Evolutionary conservation across 2,888 invertebrate genomes (phyloP), one percentile per base, ranked within the genome.

Genomic region (Pheosia tremula): DNA sequence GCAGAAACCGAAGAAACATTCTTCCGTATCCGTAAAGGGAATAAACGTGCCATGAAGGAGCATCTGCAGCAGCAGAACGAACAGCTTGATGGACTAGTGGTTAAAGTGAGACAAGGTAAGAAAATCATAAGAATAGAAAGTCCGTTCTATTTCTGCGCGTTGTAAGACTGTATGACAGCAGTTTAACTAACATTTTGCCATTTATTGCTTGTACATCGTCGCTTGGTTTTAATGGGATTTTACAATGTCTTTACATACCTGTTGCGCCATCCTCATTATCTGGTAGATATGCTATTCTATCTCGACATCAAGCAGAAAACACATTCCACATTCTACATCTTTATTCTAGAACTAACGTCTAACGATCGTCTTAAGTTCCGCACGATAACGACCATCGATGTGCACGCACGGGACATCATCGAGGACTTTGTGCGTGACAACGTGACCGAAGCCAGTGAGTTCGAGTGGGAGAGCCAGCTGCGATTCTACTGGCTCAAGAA

Each of bases 1-100:
- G 97, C 97, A 7, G 98, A 98, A 86, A 98, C 98, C 0, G 98
- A 98, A 82, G 97, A 98, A 81, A 97, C 98, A 0, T 98, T 98
- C 84, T 79, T 91, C 1, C 83, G 91, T 7, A 95, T 96, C 55
- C 92, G 95, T 7, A 95, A 94, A 66, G 97, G 98, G 4, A 95
- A 96, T 70, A 97, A 98, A 84, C 93, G 96, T 10, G 97, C 98
- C 0, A 98, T 98, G 97, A 98, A 98, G 88, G 97, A 98, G 80
- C 98, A 98, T 85, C 93, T 98, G 41, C 94, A 95, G 73, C 95
- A 96, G 70, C 95, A 97, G 63, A 98, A 98, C 80, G 94, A 94
- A 62, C 98, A 98, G 87, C 94, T 98, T 41, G 97, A 97, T 76
- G 97, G 97, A 59, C 95, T 98, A 7, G 98, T 98, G 0, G 94